These are phyloP conservation scores for Arctocebus calabarensis DNA, from an alignment of 2,797 vertebrate genomes.

Conservation along the genomic window DNA sequence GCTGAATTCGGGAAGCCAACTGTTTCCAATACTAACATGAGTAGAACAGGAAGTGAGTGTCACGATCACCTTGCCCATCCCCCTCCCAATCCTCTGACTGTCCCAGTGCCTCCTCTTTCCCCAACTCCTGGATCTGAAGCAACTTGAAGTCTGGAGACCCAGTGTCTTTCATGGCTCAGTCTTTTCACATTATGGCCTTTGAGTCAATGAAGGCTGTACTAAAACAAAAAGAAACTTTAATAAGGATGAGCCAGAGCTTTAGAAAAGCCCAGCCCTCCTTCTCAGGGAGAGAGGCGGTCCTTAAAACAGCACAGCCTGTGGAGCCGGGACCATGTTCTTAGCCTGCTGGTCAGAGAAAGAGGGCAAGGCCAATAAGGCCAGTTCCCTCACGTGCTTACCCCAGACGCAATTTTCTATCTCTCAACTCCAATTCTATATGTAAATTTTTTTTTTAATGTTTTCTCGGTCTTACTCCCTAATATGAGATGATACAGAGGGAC, in stretches of 20 bases:
- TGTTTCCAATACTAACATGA: constrained; percentile 74
- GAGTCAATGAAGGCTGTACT: background rate
- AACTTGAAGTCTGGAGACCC: background rate
- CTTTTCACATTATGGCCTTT: background rate
- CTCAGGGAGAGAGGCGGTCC: constrained; percentile 9
- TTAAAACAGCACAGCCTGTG: background rate
- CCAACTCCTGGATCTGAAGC: constrained; percentile 31
- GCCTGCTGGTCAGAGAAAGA: background rate
- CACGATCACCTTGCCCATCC: constrained; percentile 43
- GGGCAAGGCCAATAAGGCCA: background rate
- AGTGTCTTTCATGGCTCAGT: background rate
- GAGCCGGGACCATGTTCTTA: background rate
- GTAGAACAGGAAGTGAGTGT: constrained; percentile 57
- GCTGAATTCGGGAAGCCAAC: constrained; percentile 74
- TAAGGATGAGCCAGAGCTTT: background rate
- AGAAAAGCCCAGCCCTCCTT: background rate
- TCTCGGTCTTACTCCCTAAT: background rate
- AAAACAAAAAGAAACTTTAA: constrained; percentile 30
- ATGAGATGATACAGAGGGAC: constrained; percentile 3
- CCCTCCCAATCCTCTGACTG: constrained; percentile 40
- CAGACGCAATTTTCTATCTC: background rate
- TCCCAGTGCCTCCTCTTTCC: background rate
- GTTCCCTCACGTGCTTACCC: background rate
- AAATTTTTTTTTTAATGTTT: background rate
- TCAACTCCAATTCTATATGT: background rate